phyloP scores from a whole-genome alignment of 2,113 vertebrate species.

The Nyctibius bracteatus region DNA sequence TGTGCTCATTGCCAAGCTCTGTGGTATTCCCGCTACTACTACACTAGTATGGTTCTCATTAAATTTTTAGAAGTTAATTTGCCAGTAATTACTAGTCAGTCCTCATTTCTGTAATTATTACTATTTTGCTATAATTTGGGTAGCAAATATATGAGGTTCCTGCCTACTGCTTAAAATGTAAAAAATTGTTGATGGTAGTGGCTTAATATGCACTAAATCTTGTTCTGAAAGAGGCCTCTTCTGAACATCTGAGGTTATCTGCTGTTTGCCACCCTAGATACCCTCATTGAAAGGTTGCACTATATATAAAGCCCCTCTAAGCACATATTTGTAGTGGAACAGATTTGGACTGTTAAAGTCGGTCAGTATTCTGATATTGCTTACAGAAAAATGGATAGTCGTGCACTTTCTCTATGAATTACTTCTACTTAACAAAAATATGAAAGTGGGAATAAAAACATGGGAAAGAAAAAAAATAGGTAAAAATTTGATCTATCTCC shows the following conservation, averaged over 20 bases:
- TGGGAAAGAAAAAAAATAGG: background rate
- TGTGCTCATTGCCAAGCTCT: background rate
- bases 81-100: background rate
- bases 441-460: background rate
- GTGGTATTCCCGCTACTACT: background rate
- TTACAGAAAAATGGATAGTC: background rate
- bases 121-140: background rate
- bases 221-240: background rate
- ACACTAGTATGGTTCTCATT: background rate
- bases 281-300: background rate
- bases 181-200: background rate
- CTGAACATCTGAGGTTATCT: background rate
- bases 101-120: background rate
- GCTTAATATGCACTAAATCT: background rate
- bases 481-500: background rate
- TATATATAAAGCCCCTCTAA: background rate
- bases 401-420: background rate
- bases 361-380: background rate
- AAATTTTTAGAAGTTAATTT: background rate
- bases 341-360: background rate
- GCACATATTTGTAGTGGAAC: background rate
- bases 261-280: background rate
- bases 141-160: background rate
- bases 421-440: background rate
- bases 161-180: background rate